Percentiles rank a stretch among this genome's conserved stretches.
Conservation (phyloP, 1,140 invertebrate genomes). For the Drosophila busckii region DNA sequence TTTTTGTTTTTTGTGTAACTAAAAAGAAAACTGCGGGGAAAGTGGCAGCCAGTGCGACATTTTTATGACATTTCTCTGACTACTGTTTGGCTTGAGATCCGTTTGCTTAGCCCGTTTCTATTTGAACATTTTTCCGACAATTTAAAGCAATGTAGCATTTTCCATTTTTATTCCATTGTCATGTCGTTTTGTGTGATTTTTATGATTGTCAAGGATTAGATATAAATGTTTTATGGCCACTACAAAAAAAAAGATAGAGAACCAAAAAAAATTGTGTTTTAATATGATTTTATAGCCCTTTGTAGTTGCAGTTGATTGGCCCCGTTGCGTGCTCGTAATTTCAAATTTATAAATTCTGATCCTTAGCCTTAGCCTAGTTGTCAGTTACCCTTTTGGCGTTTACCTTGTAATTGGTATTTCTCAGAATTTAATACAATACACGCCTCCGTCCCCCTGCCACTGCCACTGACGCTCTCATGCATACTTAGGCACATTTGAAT, state of each 20-base stretch:
- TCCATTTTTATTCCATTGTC: slow-evolving; percentile 39
- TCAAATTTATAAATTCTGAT: slow-evolving; percentile 43
- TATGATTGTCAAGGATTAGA: slow-evolving; percentile 78
- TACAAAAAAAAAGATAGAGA: background rate
- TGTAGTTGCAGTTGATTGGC: slow-evolving; percentile 42
- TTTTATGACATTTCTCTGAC: slow-evolving; percentile 72
- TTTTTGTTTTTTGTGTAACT: background rate
- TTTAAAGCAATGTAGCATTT: slow-evolving; percentile 67
- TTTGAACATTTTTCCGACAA: slow-evolving; percentile 66
- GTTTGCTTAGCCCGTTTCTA: slow-evolving; percentile 26
- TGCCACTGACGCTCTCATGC: slow-evolving; percentile 10
- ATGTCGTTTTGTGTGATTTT: slow-evolving; percentile 69
- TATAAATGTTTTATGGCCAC: slow-evolving; percentile 73
- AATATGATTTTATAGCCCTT: slow-evolving; percentile 69
- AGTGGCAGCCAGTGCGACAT: slow-evolving; percentile 32
- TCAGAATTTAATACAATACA: slow-evolving; percentile 36
- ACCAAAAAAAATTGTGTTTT: slow-evolving; percentile 69
- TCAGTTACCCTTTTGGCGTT: slow-evolving; percentile 19
- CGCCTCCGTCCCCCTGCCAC: slow-evolving; percentile 27
- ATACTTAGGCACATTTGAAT: slow-evolving; percentile 24
- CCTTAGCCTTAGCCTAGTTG: slow-evolving; percentile 28
- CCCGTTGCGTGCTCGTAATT: slow-evolving; percentile 55
- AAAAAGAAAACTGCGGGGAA: slow-evolving; percentile 3
- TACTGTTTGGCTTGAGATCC: slow-evolving; percentile 41
- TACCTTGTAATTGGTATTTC: slow-evolving; percentile 58